Evolutionary conservation across 2,113 vertebrate species (phyloP), one percentile per base, ranked within the genome.

Genomic region (Donacobius atricapilla): DNA sequence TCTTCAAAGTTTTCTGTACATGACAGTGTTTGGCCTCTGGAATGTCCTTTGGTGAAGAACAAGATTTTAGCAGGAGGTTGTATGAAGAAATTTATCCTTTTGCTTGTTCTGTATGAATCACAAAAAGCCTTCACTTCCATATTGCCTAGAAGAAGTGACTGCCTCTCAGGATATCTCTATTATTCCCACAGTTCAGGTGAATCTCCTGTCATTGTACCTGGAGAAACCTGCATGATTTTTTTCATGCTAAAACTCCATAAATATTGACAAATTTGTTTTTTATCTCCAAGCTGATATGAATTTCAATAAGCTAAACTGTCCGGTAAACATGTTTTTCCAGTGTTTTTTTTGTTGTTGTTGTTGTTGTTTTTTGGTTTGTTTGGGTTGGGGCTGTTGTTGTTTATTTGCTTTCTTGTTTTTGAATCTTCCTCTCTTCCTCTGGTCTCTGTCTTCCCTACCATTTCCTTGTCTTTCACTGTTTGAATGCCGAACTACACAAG

Each of bases 341-440:
- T 1, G 0, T 4, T 10, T 27, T 22, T 44, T 33, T 33, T 19
- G 40, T 18, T 22, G n/a, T 11, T 57, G 10, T 50, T 27, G 23
- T 22, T 42, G 40, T n/a, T n/a, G n/a, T n/a, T n/a, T n/a, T n/a
- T n/a, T n/a, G n/a, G n/a, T n/a, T n/a, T n/a, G n/a, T n/a, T n/a
- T n/a, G n/a, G n/a, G n/a, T n/a, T n/a, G n/a, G n/a, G n/a, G n/a
- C n/a, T n/a, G 44, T 45, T 56, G 13, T 47, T 71, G 7, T 45
- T 54, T 30, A 3, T 13, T 86, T 73, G 2, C 1, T 84, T 58
- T 78, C 66, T 37, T 51, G 4, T 5, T 73, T 86, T 72, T 35
- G 23, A 45, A 6, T n/a, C 7, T 61, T 56, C 10, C 11, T 48
- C 5, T 39, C 14, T 35, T 50, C 13, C 47, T 80, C 42, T 76